phyloP scores from a whole-genome alignment of 2,113 vertebrate genomes.

The Callaeas wilsoni region DNA sequence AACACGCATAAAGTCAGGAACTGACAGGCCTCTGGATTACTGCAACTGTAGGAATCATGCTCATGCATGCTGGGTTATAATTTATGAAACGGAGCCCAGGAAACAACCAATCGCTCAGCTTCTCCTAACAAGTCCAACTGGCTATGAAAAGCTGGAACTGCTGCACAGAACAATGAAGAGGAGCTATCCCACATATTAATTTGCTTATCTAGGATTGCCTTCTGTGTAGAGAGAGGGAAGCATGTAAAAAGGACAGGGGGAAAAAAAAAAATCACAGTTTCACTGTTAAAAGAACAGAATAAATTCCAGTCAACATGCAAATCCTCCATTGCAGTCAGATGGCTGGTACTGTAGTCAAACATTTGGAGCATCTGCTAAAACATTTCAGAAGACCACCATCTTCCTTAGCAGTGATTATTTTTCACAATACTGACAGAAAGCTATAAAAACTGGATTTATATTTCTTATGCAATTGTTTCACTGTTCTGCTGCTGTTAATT shows the following conservation, averaged over 20 bases:
- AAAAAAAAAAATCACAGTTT: not conserved
- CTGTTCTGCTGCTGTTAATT: not conserved
- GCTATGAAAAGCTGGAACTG: slow-evolving; percentile 70
- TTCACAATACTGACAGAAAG: not conserved
- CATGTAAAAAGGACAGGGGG: not conserved
- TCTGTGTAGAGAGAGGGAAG: not conserved
- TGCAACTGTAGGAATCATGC: slow-evolving; percentile 66
- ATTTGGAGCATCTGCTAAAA: not conserved
- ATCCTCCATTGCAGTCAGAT: not conserved
- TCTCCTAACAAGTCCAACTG: slow-evolving; percentile 78
- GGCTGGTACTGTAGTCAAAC: not conserved
- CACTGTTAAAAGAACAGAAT: not conserved
- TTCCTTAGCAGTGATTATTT: not conserved
- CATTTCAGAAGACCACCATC: not conserved
- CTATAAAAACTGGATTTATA: not conserved
- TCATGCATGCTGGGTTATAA: slow-evolving; percentile 63
- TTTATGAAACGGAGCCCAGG: slow-evolving; percentile 72
- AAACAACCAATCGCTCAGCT: slow-evolving; percentile 71
- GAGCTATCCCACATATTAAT: slow-evolving; percentile 64
- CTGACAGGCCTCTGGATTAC: slow-evolving; percentile 72
- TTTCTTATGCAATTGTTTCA: not conserved
- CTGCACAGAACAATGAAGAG: slow-evolving; percentile 63
- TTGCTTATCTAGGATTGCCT: slow-evolving; percentile 68
- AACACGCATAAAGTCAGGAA: slow-evolving; percentile 66
- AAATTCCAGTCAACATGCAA: not conserved